Base-by-base conservation (phyloP, 2,113 vertebrate genomes). In the Loxodonta africana region DNA sequence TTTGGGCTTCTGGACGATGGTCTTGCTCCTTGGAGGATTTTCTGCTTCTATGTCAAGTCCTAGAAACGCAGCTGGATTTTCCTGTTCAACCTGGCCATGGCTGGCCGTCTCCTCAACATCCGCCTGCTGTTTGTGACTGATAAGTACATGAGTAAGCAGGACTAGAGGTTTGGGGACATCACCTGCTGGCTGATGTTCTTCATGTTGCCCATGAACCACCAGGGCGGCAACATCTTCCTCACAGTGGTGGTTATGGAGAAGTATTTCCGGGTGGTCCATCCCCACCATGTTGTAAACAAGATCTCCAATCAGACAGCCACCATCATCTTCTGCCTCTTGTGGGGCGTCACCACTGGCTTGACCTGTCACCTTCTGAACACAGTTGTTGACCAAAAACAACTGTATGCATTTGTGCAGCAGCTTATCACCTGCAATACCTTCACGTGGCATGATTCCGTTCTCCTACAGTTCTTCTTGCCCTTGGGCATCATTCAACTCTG, bases 21-120 rank as follows among this genome's bases (percentile, higher is more conserved):
- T 5, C 98, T 99, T 0, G 99, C 99, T 41, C 97, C 99, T 37
- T 99, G 99, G 98, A 98, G 99, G 98, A 98, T 99, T 87, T 99
- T 99, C 98, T 98, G 99, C 83, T 99, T 99, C 97, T 99, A 99
- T 80, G 97, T 99, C 30, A 99, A 99, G 96, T 99, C 99, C 97
- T 99, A 99, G 99, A 99, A 99, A 90, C 98, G 99, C 89, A 99
- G 99, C 96, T 98, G 98, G n/a, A 93, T 99, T 81, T 99, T 99
- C 92, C 98, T 99, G 21, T 99, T 99, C 98, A 99, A 99, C 98
- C 97, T 99, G 94, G 99, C 99, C 0, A 41, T 99, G 98, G 99
- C 99, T 0, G 99, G 99, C 95, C 98, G 99, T 37, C 98, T 99
- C 21, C 98, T 99, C 67, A 99, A 99, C n/a, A 98, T 99, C 93